These are phyloP conservation scores for Tamandua tetradactyla DNA, from an alignment of 2,797 vertebrate genomes.

Conservation along the genomic window DNA sequence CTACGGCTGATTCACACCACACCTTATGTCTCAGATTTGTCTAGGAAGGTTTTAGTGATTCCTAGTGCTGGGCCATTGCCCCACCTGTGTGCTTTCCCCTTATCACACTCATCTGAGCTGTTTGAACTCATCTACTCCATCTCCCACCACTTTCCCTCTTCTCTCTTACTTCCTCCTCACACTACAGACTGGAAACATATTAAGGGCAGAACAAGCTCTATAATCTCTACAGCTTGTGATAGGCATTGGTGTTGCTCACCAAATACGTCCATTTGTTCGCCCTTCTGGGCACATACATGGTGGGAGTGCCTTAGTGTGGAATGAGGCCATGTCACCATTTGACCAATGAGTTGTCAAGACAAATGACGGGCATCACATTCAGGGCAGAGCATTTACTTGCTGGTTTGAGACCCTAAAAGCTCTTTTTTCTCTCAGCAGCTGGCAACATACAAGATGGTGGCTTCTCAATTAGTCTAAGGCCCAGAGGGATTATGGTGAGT, in stretches of 20 bases:
- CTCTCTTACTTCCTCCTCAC: no score
- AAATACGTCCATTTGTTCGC: background rate
- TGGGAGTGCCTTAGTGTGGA: background rate
- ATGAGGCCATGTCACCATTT: background rate
- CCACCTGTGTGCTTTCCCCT: background rate
- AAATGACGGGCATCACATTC: background rate
- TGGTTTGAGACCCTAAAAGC: background rate
- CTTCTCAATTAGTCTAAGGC: background rate
- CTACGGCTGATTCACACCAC: background rate
- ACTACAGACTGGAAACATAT: background rate
- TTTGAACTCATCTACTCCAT: background rate
- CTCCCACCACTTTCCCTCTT: background rate
- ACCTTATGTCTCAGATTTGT: background rate
- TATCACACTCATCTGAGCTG: background rate
- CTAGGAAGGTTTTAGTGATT: background rate
- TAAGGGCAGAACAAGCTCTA: background rate
- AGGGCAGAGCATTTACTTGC: background rate
- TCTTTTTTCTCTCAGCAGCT: background rate
- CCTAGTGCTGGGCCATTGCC: no score
- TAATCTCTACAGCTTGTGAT: background rate
- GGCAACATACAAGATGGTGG: background rate
- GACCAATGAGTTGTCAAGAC: background rate
- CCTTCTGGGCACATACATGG: background rate
- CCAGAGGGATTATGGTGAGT: background rate
- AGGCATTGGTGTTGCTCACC: background rate